Conservation (phyloP, 2,113 vertebrate species). For the Xiphorhynchus elegans region DNA sequence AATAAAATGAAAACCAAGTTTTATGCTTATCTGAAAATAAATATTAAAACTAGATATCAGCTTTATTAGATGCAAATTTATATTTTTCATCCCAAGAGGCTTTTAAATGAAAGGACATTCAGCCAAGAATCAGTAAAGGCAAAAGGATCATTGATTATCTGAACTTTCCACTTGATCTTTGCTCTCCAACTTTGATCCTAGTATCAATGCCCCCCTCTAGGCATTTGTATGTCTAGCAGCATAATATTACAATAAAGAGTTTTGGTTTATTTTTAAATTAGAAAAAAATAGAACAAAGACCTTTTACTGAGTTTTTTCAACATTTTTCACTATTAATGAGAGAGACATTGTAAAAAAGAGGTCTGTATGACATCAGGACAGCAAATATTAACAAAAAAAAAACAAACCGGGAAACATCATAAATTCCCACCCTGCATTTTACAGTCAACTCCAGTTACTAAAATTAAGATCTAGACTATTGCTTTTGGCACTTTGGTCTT, state of each 20-base stretch:
- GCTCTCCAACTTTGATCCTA: neutral
- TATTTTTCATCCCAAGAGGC: neutral
- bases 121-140: neutral
- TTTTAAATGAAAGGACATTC: neutral
- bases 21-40: neutral
- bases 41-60: neutral
- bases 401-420: neutral
- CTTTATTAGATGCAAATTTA: neutral
- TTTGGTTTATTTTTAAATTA: neutral
- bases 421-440: neutral
- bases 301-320: neutral
- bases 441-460: neutral
- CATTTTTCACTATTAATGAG: neutral
- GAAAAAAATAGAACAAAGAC: neutral
- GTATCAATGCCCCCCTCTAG: rapidly evolving
- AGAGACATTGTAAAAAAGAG: neutral
- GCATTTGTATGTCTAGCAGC: neutral
- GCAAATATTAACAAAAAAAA: neutral
- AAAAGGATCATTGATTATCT: neutral
- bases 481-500: neutral
- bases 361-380: neutral
- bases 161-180: neutral
- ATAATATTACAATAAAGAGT: neutral
- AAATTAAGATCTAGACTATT: constrained; percentile 24
- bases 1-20: constrained; percentile 1